Percentiles rank a stretch among this genome's conserved stretches.
Conservation (phyloP, 1,140 invertebrate species). For the Drosophila varians region DNA sequence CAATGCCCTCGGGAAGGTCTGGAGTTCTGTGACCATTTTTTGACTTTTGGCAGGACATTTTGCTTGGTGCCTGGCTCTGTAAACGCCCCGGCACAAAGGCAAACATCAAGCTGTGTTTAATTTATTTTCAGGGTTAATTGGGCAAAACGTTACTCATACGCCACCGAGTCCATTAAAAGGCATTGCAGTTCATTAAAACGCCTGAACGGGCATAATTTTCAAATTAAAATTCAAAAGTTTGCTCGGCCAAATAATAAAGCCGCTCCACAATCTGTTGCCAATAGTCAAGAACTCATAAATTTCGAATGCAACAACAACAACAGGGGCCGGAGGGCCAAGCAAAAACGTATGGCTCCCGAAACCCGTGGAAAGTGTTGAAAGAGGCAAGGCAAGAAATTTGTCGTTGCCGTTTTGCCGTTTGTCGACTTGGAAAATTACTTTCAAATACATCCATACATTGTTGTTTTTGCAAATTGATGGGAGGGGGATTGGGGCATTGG, state of each 20-base stretch:
- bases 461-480: constrained; percentile 34
- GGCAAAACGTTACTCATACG: constrained; percentile 53
- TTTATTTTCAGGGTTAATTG: constrained; percentile 60
- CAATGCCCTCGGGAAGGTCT: constrained; percentile 2
- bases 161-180: constrained; percentile 50
- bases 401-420: constrained; percentile 39
- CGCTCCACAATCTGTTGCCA: constrained; percentile 74
- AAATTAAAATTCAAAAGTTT: constrained; percentile 82
- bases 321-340: constrained; percentile 5
- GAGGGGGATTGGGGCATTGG: neutral
- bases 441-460: constrained; percentile 70
- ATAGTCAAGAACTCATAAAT: constrained; percentile 82
- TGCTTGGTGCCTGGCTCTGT: neutral
- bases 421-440: constrained; percentile 53
- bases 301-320: constrained; percentile 70
- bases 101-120: constrained; percentile 18
- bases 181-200: constrained; percentile 64
- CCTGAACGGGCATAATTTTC: constrained; percentile 70
- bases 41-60: constrained; percentile 2
- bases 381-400: constrained; percentile 56
- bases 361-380: constrained; percentile 58
- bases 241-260: constrained; percentile 74
- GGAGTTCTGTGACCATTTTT: constrained; percentile 1
- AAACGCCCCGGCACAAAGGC: neutral
- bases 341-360: constrained; percentile 48